These are phyloP conservation scores for Rhynchopsitta pachyrhyncha DNA, from an alignment of 2,113 vertebrate species.

Conservation along the genomic window DNA sequence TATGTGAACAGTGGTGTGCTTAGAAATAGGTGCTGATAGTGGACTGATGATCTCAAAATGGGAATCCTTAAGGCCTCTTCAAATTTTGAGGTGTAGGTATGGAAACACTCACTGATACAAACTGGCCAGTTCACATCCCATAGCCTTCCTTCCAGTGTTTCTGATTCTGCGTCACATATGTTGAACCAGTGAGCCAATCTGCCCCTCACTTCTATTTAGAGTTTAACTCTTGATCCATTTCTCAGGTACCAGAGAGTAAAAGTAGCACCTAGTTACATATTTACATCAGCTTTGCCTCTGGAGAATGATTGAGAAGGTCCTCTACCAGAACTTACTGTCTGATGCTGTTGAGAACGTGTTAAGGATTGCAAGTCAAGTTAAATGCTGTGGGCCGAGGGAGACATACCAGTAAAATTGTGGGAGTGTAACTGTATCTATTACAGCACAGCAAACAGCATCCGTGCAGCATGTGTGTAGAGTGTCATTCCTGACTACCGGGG, in stretches of 20 bases:
- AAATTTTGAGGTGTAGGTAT: background rate
- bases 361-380: background rate
- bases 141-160: background rate
- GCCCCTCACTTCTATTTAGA: background rate
- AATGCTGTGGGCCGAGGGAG: no score
- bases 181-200: background rate
- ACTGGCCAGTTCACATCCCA: background rate
- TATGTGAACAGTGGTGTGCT: accelerated
- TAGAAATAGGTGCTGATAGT: background rate
- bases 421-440: background rate
- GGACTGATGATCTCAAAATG: background rate
- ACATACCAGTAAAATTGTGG: accelerated
- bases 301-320: background rate
- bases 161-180: background rate
- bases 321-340: background rate
- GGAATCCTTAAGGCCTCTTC: background rate
- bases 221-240: background rate
- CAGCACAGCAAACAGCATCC: background rate
- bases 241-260: background rate
- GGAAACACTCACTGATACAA: background rate
- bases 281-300: background rate
- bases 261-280: background rate
- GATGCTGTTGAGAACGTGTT: background rate
- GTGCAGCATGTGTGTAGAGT: accelerated
- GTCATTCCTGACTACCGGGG: background rate